phyloP scores from a whole-genome alignment of 1,140 invertebrate genomes.

The Galendromus occidentalis region DNA sequence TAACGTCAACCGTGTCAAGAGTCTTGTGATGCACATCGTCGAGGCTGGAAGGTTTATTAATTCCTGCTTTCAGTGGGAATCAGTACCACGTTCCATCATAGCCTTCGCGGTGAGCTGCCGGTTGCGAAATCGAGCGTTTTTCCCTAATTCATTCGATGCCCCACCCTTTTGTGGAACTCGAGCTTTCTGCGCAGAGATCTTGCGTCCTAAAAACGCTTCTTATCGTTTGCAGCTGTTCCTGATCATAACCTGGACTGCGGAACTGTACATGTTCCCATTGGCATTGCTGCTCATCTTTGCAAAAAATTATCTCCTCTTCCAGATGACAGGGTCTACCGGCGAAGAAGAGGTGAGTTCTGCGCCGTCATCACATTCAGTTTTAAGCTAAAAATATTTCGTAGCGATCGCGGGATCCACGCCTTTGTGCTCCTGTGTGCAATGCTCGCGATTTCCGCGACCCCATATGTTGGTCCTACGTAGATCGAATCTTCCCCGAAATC shows the following conservation, averaged over 20 bases:
- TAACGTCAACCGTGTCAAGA: conserved; percentile 79
- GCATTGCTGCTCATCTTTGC: conserved; percentile 51
- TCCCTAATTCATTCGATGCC: no score
- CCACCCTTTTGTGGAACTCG: no score
- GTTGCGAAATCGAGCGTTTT: background rate
- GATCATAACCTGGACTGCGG: conserved; percentile 54
- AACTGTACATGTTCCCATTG: conserved; percentile 68
- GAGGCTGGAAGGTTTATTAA: conserved; percentile 77
- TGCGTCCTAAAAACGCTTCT: background rate
- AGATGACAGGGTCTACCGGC: conserved; percentile 17
- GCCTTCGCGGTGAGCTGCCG: conserved; percentile 46
- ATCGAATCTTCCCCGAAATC: no score
- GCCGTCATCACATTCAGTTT: no score
- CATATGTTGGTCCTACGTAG: no score
- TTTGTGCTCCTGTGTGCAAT: no score
- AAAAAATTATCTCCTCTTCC: conserved; percentile 33
- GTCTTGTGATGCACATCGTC: conserved; percentile 65
- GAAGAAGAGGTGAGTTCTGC: conserved; percentile 20
- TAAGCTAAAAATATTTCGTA: no score
- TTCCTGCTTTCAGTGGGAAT: conserved; percentile 95
- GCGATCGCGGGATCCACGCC: no score
- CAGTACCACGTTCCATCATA: conserved; percentile 57
- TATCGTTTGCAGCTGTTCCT: conserved; percentile 37
- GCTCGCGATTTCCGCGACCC: no score
- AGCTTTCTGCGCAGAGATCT: no score